Base-by-base conservation (phyloP, 2,888 invertebrate genomes). In the Acrocyrtus sp. region DNA sequence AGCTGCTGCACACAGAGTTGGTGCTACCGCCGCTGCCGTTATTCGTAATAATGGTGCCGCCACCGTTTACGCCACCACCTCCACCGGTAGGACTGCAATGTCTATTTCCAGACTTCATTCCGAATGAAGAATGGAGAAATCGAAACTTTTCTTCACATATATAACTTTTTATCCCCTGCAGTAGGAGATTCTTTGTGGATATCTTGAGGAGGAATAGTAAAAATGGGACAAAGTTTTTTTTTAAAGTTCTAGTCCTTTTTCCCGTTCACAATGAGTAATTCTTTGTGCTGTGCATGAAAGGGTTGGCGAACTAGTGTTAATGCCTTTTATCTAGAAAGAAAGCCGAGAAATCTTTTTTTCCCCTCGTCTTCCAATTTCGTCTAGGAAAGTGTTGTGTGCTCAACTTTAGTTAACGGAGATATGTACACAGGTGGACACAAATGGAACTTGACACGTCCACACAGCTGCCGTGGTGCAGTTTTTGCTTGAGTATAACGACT, bases 91-190 rank as follows among this genome's bases (percentile, higher is more conserved):
- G 63, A 62, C 65, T 65, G 72, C 72, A 57, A 63, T 72, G 72
- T 58, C 72, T 63, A 53, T 56, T 62, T 62, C 63, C 56, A 54
- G 72, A 72, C 72, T 72, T 72, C 72, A 72, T 72, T 53, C 47
- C 72, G 70, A 69, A 51, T 58, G 51, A 68, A 45, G 56, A 45
- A n/a, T n/a, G n/a, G n/a, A n/a, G 26, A 29, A 50, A 34, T 51
- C 24, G 24, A 24, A 62, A 47, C 47, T 62, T 51, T 19, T 2
- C 17, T 24, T 50, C 39, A 21, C 41, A 54, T 63, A 54, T 29
- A 48, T 26, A 48, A 26, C 48, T 27, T 53, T 24, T 43, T 41
- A 34, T 3, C 15, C 29, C 2, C 39, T 43, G 43, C 45, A 29
- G 19, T 26, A 45, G 26, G 26, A 27, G 43, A 19, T 53, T 53